A percentile compares a stretch with the other conserved stretches of the same genome.
phyloP scores from a whole-genome alignment of 2,888 invertebrate species.

The Chrysopilus asiliformis region DNA sequence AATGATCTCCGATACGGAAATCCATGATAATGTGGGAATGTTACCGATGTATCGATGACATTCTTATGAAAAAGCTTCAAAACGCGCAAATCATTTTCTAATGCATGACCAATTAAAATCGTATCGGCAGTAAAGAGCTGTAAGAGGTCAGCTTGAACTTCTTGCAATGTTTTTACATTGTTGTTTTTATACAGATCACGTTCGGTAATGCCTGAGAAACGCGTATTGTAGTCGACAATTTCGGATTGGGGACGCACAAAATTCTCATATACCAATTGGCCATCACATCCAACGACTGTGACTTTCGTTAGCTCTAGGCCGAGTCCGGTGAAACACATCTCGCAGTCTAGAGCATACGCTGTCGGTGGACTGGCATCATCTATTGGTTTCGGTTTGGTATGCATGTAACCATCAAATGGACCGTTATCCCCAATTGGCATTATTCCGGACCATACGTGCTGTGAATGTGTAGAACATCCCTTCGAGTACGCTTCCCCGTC shows the following conservation, averaged over 20 bases:
- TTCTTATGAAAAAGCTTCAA: constrained; percentile 69
- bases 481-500: constrained; percentile 32
- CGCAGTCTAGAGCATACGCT: constrained; percentile 84
- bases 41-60: constrained; percentile 79
- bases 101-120: constrained; percentile 86
- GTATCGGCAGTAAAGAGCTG: constrained; percentile 68
- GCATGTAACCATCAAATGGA: constrained; percentile 53
- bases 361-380: constrained; percentile 18
- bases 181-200: constrained; percentile 45
- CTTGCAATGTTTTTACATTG: constrained; percentile 51
- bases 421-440: constrained; percentile 58
- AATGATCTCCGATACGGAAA: constrained; percentile 73
- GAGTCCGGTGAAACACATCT: constrained; percentile 86
- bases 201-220: constrained; percentile 82
- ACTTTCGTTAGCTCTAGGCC: constrained; percentile 82
- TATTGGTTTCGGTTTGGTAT: constrained; percentile 36
- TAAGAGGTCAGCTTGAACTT: constrained; percentile 78
- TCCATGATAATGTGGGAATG: constrained; percentile 77
- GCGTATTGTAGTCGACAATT: constrained; percentile 87
- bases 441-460: constrained; percentile 69
- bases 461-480: constrained; percentile 51
- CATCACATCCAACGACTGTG: constrained; percentile 64
- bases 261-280: constrained; percentile 66
- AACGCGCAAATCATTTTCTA: constrained; percentile 86
- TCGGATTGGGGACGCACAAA: constrained; percentile 68